Conservation (phyloP, 2,888 invertebrate species). For the Scaptomyza caliginosa region DNA sequence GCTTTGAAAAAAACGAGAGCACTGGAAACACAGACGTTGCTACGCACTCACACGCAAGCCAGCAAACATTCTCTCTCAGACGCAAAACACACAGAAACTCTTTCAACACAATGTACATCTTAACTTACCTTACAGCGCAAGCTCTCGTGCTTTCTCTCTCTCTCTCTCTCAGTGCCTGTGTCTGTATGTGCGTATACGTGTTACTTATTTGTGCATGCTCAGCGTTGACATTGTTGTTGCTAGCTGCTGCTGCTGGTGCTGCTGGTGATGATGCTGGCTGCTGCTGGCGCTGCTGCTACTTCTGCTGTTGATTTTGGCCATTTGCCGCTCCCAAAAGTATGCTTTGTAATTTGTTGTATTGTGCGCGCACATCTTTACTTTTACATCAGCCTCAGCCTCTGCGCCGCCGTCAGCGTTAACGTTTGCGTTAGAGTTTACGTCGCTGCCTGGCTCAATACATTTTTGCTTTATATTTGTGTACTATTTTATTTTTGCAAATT, state of each 20-base stretch:
- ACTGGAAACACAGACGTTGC: constrained; percentile 61
- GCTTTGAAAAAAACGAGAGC: constrained; percentile 80
- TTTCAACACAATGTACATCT: constrained; percentile 43
- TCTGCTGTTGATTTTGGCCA: constrained; percentile 71
- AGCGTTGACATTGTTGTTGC: constrained; percentile 66
- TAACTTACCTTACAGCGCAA: constrained; percentile 36
- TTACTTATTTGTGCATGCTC: constrained; percentile 63
- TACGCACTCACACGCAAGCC: constrained; percentile 20
- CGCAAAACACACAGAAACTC: not conserved
- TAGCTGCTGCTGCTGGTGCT: constrained; percentile 31
- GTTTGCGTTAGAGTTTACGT: constrained; percentile 21
- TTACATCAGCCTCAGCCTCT: constrained; percentile 38
- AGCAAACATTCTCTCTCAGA: constrained; percentile 3
- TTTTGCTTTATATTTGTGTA: constrained; percentile 24
- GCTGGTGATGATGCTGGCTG: constrained; percentile 27
- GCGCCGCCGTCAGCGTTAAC: not conserved
- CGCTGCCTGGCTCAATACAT: constrained; percentile 49
- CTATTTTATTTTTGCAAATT: constrained; percentile 53
- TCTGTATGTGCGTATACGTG: constrained; percentile 4
- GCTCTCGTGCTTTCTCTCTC: constrained; percentile 28
- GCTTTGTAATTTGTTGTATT: constrained; percentile 75
- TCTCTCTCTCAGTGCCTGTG: constrained; percentile 5
- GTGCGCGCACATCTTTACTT: constrained; percentile 73
- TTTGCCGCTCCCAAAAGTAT: constrained; percentile 77
- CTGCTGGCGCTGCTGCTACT: constrained; percentile 27